Conservation (phyloP, 2,113 vertebrate species). For the Hemiscyllium ocellatum region DNA sequence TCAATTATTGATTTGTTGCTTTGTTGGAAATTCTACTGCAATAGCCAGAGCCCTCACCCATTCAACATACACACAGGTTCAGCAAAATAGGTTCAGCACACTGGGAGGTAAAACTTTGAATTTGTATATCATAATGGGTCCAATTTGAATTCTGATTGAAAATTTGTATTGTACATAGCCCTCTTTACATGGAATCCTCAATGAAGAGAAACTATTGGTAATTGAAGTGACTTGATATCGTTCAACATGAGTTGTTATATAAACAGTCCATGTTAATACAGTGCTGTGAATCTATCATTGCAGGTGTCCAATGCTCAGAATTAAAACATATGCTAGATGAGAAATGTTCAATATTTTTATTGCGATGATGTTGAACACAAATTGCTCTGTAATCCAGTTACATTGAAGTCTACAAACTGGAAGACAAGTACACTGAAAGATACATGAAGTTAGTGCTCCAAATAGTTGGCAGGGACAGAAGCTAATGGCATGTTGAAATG, state of each 20-base stretch:
- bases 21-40: background rate
- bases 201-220: background rate
- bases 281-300: background rate
- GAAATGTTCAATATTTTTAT: background rate
- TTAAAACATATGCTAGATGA: background rate
- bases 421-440: background rate
- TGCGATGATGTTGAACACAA: background rate
- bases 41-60: background rate
- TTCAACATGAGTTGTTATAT: background rate
- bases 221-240: background rate
- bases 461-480: background rate
- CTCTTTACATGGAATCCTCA: background rate
- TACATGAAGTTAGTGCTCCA: background rate
- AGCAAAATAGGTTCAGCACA: background rate
- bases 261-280: background rate
- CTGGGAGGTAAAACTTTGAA: background rate
- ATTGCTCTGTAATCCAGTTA: background rate
- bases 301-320: background rate
- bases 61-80: background rate
- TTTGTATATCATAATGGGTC: background rate
- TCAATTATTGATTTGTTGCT: too few species aligned
- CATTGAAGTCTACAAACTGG: background rate
- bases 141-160: background rate
- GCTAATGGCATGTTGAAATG: background rate
- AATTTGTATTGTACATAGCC: background rate